These are phyloP conservation scores for Phoeniculus purpureus DNA, from an alignment of 2,797 vertebrate genomes.

Conservation along the genomic window DNA sequence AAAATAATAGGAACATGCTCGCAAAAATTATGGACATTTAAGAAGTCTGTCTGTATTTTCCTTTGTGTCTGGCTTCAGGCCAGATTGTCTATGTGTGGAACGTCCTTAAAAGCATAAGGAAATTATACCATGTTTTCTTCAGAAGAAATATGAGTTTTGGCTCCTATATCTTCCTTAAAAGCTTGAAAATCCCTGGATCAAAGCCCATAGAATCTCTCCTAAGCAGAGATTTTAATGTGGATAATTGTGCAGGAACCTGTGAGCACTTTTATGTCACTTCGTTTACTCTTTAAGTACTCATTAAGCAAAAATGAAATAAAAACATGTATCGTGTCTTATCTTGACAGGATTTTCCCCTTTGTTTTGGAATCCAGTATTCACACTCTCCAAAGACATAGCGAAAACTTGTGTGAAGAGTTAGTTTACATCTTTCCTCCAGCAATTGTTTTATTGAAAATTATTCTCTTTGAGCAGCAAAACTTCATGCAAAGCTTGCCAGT, in stretches of 20 bases:
- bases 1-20: neutral
- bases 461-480: slow-evolving; percentile 1
- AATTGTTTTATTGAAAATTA: slow-evolving; percentile 11
- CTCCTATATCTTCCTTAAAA: slow-evolving; percentile 27
- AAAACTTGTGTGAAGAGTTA: neutral
- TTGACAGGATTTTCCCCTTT: slow-evolving; percentile 45
- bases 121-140: slow-evolving; percentile 1
- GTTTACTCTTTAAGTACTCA: slow-evolving; percentile 54
- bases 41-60: neutral
- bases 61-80: slow-evolving; percentile 5
- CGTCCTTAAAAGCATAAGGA: neutral
- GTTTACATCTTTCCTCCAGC: slow-evolving; percentile 8
- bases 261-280: slow-evolving; percentile 51
- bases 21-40: neutral
- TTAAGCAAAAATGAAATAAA: slow-evolving; percentile 51
- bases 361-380: slow-evolving; percentile 43
- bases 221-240: slow-evolving; percentile 34
- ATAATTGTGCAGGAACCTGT: slow-evolving; percentile 49
- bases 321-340: slow-evolving; percentile 57
- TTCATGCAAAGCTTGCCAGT: neutral
- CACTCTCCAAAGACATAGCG: slow-evolving; percentile 20
- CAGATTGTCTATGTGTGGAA: neutral
- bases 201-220: slow-evolving; percentile 43
- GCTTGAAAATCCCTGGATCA: slow-evolving; percentile 44
- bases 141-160: slow-evolving; percentile 18